Conservation (phyloP, 2,888 invertebrate species). For the Caenorhabditis parvicauda region DNA sequence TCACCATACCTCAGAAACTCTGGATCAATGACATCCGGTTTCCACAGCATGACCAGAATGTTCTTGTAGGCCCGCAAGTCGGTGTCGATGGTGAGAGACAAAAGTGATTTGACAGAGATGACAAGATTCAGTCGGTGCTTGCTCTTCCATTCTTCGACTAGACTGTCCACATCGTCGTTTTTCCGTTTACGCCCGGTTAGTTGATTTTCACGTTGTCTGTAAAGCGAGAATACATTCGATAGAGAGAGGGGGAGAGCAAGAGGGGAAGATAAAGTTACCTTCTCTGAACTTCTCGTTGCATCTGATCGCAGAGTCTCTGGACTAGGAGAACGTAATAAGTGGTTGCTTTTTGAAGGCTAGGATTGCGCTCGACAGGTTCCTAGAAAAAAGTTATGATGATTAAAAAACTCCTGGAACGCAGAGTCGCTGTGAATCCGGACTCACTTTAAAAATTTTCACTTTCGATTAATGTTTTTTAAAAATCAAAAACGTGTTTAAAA, state of each 20-base stretch:
- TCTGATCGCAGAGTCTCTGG: constrained; percentile 9
- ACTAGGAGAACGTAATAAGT: constrained; percentile 14
- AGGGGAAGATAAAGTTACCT: background rate
- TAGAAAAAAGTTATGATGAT: too few species aligned
- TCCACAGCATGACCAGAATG: background rate
- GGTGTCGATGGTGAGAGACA: background rate
- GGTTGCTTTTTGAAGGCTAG: too few species aligned
- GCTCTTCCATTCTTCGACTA: background rate
- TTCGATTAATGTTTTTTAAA: too few species aligned
- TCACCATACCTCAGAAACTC: background rate
- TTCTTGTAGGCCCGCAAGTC: background rate
- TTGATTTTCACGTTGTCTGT: background rate
- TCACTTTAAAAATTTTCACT: too few species aligned
- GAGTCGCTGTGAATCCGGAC: too few species aligned
- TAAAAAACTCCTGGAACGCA: too few species aligned
- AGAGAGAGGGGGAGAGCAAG: too few species aligned
- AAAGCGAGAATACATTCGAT: background rate
- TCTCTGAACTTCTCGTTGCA: constrained; percentile 10
- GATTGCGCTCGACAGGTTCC: too few species aligned
- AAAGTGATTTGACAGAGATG: background rate
- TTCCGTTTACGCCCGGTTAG: background rate
- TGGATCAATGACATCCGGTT: constrained; percentile 2
- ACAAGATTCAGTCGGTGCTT: constrained; percentile 8
- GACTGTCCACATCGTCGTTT: too few species aligned
- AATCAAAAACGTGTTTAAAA: too few species aligned